A percentile compares a stretch with the other conserved stretches of the same genome.
Evolutionary conservation across 2,797 vertebrate species (phyloP).

Genomic region (Halcyon smyrnensis): DNA sequence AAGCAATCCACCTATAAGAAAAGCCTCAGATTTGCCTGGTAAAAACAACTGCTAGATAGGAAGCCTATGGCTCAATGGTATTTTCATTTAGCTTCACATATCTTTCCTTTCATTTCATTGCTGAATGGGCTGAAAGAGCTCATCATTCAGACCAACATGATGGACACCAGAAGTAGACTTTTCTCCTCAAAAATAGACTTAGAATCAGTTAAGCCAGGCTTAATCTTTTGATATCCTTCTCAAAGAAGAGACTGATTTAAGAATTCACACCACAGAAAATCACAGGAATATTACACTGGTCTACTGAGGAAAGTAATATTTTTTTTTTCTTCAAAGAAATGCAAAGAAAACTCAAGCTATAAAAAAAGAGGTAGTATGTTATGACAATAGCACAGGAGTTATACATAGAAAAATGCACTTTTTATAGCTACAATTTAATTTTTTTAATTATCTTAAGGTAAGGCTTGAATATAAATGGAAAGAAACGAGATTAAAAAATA

Average conservation of each 20-base stretch:
- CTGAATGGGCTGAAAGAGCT: background rate
- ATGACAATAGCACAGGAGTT: conserved; percentile 5
- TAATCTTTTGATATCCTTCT: background rate
- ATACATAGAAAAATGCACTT: background rate
- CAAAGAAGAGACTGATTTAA: background rate
- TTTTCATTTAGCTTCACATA: background rate
- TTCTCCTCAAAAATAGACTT: background rate
- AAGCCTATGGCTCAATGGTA: background rate
- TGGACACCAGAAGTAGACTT: background rate
- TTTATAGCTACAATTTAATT: conserved; percentile 28
- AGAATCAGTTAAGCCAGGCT: background rate
- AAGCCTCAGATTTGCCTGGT: background rate
- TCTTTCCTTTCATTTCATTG: background rate
- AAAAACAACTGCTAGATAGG: background rate
- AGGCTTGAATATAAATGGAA: conserved; percentile 12
- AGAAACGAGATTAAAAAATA: conserved; percentile 6
- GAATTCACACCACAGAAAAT: background rate
- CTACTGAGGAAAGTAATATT: background rate
- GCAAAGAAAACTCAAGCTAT: background rate
- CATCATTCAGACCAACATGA: background rate
- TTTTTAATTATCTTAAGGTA: background rate
- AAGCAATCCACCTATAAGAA: background rate
- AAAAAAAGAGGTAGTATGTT: background rate
- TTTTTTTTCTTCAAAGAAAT: background rate
- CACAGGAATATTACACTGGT: background rate